Percentiles rank a stretch among this genome's conserved stretches.
phyloP scores from a whole-genome alignment of 2,888 invertebrate species.

The Leucophenga maculata region DNA sequence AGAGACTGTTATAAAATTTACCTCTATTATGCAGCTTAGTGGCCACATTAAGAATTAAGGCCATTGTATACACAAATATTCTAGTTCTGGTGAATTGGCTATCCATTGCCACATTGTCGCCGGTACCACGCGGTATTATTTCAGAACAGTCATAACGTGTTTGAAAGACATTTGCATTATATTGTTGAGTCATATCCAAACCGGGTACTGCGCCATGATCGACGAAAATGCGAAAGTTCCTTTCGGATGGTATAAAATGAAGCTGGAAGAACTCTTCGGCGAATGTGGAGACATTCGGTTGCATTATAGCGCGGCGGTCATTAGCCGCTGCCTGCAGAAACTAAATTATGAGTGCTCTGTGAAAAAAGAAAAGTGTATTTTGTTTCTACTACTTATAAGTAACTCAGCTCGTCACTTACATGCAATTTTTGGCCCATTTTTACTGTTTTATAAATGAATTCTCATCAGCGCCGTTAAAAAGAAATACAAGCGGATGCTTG shows the following conservation, averaged over 20 bases:
- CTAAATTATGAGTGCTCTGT: slow-evolving; percentile 88
- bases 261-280: slow-evolving; percentile 79
- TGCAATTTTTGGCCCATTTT: slow-evolving; percentile 84
- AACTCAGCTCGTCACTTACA: slow-evolving; percentile 56
- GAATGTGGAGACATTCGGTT: slow-evolving; percentile 76
- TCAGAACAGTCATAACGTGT: slow-evolving; percentile 80
- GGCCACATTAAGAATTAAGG: slow-evolving; percentile 64
- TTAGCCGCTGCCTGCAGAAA: slow-evolving; percentile 93
- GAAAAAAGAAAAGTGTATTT: background rate
- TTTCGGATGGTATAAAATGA: slow-evolving; percentile 79
- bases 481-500: slow-evolving; percentile 76
- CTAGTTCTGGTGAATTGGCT: slow-evolving; percentile 71
- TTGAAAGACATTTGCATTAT: slow-evolving; percentile 85
- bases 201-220: slow-evolving; percentile 80
- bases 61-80: slow-evolving; percentile 67
- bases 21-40: slow-evolving; percentile 66
- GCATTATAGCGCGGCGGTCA: slow-evolving; percentile 75
- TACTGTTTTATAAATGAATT: slow-evolving; percentile 80
- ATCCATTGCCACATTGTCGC: slow-evolving; percentile 78
- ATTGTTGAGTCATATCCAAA: slow-evolving; percentile 83
- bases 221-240: slow-evolving; percentile 79
- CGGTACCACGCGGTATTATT: slow-evolving; percentile 79
- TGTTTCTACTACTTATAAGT: background rate
- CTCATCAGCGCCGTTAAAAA: slow-evolving; percentile 82
- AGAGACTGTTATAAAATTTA: slow-evolving; percentile 40